Conservation (phyloP, 2,888 invertebrate genomes). For the Mongoloraphidia duomilia region DNA sequence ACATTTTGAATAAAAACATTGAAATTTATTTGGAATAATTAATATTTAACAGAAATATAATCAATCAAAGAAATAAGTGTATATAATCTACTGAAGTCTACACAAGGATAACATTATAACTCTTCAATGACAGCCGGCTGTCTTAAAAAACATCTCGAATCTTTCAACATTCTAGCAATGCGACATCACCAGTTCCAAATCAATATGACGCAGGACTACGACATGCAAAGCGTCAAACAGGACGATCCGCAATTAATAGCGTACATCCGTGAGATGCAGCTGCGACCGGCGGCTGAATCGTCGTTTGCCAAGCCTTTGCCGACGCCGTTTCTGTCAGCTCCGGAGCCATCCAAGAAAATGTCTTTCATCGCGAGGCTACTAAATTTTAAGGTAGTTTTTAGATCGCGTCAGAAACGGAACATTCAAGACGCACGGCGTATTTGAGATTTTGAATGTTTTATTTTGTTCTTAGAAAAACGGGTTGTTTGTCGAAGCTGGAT, state of each 20-base stretch:
- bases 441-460: background rate
- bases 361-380: constrained; percentile 27
- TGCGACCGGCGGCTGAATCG: constrained; percentile 32
- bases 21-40: too few relatives aligned
- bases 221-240: constrained; percentile 56
- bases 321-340: background rate
- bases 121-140: too few relatives aligned
- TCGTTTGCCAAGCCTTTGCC: constrained; percentile 4
- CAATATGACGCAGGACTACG: constrained; percentile 68
- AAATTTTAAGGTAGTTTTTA: constrained; percentile 29
- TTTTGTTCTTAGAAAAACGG: constrained; percentile 42
- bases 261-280: constrained; percentile 58
- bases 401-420: constrained; percentile 18
- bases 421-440: too few relatives aligned
- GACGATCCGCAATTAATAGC: constrained; percentile 60
- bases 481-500: constrained; percentile 55
- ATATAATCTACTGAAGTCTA: too few relatives aligned
- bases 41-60: too few relatives aligned
- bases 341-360: background rate
- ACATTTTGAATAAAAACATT: too few relatives aligned
- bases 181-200: constrained; percentile 63
- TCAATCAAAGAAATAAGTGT: too few relatives aligned
- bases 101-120: too few relatives aligned
- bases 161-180: constrained; percentile 34
- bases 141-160: too few relatives aligned